These are phyloP conservation scores for Orientallactaga bullata DNA, from an alignment of 2,113 vertebrate genomes.

Conservation along the genomic window DNA sequence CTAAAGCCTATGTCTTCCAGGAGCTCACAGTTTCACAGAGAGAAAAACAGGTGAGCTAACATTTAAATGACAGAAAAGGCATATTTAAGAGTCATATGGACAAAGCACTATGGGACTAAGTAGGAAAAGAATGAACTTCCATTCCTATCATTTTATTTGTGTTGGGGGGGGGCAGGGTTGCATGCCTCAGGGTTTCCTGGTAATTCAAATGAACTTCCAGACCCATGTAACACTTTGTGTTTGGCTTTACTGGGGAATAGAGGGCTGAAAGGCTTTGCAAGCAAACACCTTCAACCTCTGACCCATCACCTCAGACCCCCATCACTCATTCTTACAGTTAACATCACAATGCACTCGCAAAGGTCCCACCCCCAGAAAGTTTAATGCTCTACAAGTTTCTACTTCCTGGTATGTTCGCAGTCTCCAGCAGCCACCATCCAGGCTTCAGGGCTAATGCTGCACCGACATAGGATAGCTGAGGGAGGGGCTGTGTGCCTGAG, in stretches of 20 bases:
- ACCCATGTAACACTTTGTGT: too few relatives aligned
- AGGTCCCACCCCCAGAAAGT: background rate
- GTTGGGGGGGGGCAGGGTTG: too few relatives aligned
- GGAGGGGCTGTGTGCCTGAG: background rate
- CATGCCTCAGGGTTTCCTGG: too few relatives aligned
- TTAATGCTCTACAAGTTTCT: background rate
- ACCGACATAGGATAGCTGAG: background rate
- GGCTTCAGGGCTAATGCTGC: too few relatives aligned
- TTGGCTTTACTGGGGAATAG: too few relatives aligned
- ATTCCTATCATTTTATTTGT: background rate
- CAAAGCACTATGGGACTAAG: background rate
- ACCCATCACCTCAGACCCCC: background rate
- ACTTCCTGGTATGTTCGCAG: background rate
- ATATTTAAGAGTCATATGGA: background rate
- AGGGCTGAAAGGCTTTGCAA: background rate
- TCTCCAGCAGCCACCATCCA: background rate
- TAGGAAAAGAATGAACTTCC: background rate
- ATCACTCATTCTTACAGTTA: background rate
- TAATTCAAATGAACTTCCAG: too few relatives aligned
- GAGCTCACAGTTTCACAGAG: slow-evolving; percentile 18
- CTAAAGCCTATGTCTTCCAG: background rate
- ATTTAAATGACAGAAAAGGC: slow-evolving; percentile 11
- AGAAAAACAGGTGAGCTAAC: slow-evolving; percentile 34
- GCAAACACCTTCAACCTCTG: background rate
- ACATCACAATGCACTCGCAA: background rate